A percentile compares a stretch with the other conserved stretches of the same genome.
phyloP scores from a whole-genome alignment of 2,888 invertebrate species.

The Scaptomyza parva region DNA sequence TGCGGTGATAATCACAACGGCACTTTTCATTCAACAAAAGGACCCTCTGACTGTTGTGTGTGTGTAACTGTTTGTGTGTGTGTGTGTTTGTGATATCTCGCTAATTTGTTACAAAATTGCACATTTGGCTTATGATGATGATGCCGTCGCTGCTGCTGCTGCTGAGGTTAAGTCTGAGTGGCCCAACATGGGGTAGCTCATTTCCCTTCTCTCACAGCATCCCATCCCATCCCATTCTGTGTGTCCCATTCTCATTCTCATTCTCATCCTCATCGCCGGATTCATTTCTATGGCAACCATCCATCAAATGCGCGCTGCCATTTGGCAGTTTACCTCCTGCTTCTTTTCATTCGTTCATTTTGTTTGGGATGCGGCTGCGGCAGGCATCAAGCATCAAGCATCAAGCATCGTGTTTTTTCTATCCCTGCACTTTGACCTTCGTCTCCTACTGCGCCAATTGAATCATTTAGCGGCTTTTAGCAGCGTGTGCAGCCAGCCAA shows the following conservation, averaged over 20 bases:
- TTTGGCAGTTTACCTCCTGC: slow-evolving; percentile 63
- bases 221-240: slow-evolving; percentile 5
- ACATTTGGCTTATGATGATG: slow-evolving; percentile 59
- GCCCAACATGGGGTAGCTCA: slow-evolving; percentile 58
- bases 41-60: slow-evolving; percentile 8
- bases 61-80: slow-evolving; percentile 8
- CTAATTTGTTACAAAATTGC: slow-evolving; percentile 80
- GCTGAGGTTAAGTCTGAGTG: background rate
- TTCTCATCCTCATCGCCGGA: slow-evolving; percentile 30
- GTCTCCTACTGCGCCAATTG: slow-evolving; percentile 70
- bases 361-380: slow-evolving; percentile 12
- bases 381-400: slow-evolving; percentile 6
- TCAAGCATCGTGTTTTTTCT: slow-evolving; percentile 21
- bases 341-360: slow-evolving; percentile 18
- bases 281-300: slow-evolving; percentile 46
- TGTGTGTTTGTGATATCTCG: slow-evolving; percentile 37
- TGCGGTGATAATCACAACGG: slow-evolving; percentile 66
- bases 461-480: slow-evolving; percentile 55
- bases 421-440: slow-evolving; percentile 60
- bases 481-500: slow-evolving; percentile 29
- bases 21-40: slow-evolving; percentile 52
- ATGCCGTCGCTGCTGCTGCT: slow-evolving; percentile 9
- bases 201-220: slow-evolving; percentile 10
- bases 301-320: slow-evolving; percentile 55
- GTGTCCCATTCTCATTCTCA: slow-evolving; percentile 16